Percentiles rank a stretch among this genome's conserved stretches.
These are phyloP conservation scores for Frieseomelitta varia DNA, from an alignment of 1,140 invertebrate genomes.

Conservation along the genomic window DNA sequence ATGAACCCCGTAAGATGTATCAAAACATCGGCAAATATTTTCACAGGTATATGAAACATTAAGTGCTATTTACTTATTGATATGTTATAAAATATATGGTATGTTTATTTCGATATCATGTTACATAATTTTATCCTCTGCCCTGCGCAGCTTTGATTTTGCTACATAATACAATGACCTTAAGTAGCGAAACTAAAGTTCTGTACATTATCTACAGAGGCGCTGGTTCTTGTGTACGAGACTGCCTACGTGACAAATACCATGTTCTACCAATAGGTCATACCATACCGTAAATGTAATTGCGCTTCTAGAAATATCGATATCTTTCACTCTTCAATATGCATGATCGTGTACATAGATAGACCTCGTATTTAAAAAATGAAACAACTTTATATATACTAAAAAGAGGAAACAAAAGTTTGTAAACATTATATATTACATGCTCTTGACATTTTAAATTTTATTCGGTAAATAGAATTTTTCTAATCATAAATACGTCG, in stretches of 20 bases:
- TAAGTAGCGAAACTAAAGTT: constrained; percentile 20
- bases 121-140: neutral
- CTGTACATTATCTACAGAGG: constrained; percentile 31
- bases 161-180: neutral
- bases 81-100: neutral
- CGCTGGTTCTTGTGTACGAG: constrained; percentile 30
- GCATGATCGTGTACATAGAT: neutral
- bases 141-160: neutral
- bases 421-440: neutral
- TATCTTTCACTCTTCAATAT: neutral
- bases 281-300: constrained; percentile 10
- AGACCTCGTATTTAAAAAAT: neutral
- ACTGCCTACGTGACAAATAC: constrained; percentile 73
- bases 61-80: neutral
- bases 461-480: neutral
- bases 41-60: neutral
- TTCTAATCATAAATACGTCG: neutral
- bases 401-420: neutral
- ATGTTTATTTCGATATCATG: neutral
- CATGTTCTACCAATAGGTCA: constrained; percentile 44
- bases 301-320: constrained; percentile 36
- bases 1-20: constrained; percentile 64
- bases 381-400: neutral
- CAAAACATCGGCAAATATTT: constrained; percentile 39
- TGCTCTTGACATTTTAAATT: neutral